Percentiles rank a stretch among this genome's conserved stretches.
Evolutionary conservation across 2,797 vertebrate genomes (phyloP).

Genomic region (Parotocinclus haroldoi): DNA sequence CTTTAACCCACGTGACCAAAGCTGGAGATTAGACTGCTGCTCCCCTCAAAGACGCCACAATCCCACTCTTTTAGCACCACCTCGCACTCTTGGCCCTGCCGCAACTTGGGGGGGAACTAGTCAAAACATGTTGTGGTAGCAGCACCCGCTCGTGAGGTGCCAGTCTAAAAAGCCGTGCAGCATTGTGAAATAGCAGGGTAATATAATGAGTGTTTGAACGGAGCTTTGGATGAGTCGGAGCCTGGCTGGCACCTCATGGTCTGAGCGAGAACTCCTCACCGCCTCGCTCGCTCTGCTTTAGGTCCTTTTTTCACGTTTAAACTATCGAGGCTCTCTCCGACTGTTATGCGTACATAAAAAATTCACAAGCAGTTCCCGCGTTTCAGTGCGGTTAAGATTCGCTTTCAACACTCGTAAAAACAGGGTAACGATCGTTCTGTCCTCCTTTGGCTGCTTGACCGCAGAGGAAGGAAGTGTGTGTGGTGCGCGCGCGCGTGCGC

Average conservation of each 20-base stretch:
- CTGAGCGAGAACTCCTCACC: constrained; percentile 26
- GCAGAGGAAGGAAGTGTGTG: constrained; percentile 49
- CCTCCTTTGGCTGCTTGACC: constrained; percentile 49
- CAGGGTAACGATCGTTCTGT: constrained; percentile 38
- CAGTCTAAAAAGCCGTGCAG: constrained; percentile 34
- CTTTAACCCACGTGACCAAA: constrained; percentile 1
- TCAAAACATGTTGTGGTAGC: constrained; percentile 26
- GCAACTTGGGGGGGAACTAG: constrained; percentile 18
- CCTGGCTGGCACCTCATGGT: constrained; percentile 47
- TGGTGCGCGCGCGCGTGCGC: constrained; percentile 22
- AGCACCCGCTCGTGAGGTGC: constrained; percentile 24
- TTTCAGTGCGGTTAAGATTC: constrained; percentile 25
- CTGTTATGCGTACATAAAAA: constrained; percentile 44
- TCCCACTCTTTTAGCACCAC: constrained; percentile 19
- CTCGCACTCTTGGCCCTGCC: constrained; percentile 15
- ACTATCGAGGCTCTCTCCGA: constrained; percentile 45
- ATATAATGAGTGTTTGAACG: constrained; percentile 47
- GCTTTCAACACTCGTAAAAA: constrained; percentile 35
- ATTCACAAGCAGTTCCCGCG: not conserved
- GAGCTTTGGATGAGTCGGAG: constrained; percentile 29
- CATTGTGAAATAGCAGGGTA: constrained; percentile 46
- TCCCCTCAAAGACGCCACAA: constrained; percentile 5
- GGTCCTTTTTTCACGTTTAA: constrained; percentile 41
- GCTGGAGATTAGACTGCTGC: constrained; percentile 14
- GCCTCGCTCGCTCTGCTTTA: constrained; percentile 42